phyloP scores from a whole-genome alignment of 2,888 invertebrate species.

The Erebia epiphron region DNA sequence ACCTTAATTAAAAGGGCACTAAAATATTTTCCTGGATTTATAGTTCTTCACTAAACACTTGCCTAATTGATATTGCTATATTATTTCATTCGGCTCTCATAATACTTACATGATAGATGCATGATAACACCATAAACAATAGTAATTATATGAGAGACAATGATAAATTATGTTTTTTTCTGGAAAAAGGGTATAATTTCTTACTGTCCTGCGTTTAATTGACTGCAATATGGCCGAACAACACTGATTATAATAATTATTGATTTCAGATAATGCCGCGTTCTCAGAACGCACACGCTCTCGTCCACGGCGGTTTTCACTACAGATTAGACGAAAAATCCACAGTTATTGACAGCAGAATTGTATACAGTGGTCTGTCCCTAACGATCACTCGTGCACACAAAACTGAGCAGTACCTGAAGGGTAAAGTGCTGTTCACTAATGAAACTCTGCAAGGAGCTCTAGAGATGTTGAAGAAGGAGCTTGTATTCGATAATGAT shows the following conservation, averaged over 20 bases:
- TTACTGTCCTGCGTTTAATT: no score
- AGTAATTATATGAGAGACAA: no score
- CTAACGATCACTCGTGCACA: conserved; percentile 63
- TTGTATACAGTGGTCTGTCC: conserved; percentile 82
- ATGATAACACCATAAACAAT: no score
- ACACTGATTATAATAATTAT: no score
- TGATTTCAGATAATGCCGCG: conserved; percentile 86
- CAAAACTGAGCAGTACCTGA: conserved; percentile 70
- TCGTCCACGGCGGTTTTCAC: conserved; percentile 88
- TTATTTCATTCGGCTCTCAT: no score
- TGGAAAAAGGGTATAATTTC: no score
- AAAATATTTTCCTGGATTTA: not conserved
- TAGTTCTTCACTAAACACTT: no score
- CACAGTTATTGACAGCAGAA: conserved; percentile 64
- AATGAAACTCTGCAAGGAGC: conserved; percentile 65
- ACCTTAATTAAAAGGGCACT: no score
- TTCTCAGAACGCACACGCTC: conserved; percentile 88
- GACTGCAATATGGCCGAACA: no score
- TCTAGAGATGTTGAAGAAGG: conserved; percentile 49
- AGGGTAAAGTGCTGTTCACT: conserved; percentile 62
- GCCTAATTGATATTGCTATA: no score
- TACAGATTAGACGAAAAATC: conserved; percentile 58
- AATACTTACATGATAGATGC: no score
- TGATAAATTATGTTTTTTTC: no score
- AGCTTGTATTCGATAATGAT: conserved; percentile 52